Base-by-base conservation (phyloP, 1,140 invertebrate genomes). In the Heliconius melpomene region DNA sequence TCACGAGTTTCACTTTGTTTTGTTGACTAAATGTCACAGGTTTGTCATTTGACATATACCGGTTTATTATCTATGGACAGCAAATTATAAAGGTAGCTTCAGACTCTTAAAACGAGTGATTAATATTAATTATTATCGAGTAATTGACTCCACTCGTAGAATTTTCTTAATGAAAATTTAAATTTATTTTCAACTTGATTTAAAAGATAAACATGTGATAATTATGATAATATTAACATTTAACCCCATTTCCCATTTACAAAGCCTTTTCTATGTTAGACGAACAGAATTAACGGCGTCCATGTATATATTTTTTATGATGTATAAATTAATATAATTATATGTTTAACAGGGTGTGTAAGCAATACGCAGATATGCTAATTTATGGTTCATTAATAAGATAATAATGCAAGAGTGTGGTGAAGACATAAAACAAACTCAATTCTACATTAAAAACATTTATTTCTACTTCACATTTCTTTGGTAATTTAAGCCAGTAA, bases 401-500 rank as follows among this genome's bases (percentile, higher is more conserved):
- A 26, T 66, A 26, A 66, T 13, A 29, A 26, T 13, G 23, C 26
- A 26, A 66, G 23, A 26, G 13, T 26, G 13, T 23, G 3, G 54
- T 52, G 7, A 66, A 29, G 23, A 26, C 13, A 66, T 26, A 66
- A 66, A 66, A n/a, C 9, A 66, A 66, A 66, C 23, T 23, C 23
- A 66, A 66, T 66, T 57, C 11, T 66, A 66, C 23, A 11, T 66
- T 66, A 26, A 66, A 66, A 66, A 66, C 60, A 66, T 66, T 66
- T 66, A 66, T 66, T 66, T 29, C 60, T 66, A 66, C 60, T 66
- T 66, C 60, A 66, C 60, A 66, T 71, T 32, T 77, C 75, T 77
- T 77, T 77, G 75, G 75, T 77, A 77, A 70, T 71, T 46, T 23
- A 66, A 77, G 75, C 75, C 75, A 38, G 38, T 70, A 70, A 46